Evolutionary conservation across 2,113 vertebrate genomes (phyloP).

Genomic region (Phrynosoma platyrhinos): DNA sequence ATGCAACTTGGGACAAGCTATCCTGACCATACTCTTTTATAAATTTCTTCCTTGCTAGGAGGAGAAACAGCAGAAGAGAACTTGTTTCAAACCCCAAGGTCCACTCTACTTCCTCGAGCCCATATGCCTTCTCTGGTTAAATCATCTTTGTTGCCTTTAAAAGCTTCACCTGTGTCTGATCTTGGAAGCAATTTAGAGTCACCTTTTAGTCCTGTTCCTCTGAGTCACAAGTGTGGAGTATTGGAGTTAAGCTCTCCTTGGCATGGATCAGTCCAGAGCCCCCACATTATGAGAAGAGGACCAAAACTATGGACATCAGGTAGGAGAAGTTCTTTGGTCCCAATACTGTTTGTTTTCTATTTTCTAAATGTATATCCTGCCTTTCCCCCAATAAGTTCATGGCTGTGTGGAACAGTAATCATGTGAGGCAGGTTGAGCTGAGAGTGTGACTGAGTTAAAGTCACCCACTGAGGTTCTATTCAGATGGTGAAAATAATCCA

Average conservation of each 20-base stretch:
- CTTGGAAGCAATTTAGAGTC: slow-evolving; percentile 79
- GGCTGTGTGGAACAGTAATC: neutral
- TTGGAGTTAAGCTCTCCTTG: slow-evolving; percentile 82
- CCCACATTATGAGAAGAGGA: slow-evolving; percentile 82
- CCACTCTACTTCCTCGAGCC: slow-evolving; percentile 67
- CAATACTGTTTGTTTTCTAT: neutral
- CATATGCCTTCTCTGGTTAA: slow-evolving; percentile 81
- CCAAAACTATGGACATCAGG: slow-evolving; percentile 93
- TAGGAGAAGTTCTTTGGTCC: slow-evolving; percentile 55
- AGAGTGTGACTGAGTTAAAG: neutral
- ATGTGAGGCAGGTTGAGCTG: neutral
- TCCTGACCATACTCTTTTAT: neutral
- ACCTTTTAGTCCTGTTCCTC: slow-evolving; percentile 81
- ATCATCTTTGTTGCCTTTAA: slow-evolving; percentile 72
- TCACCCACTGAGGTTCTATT: no score
- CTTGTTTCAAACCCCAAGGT: slow-evolving; percentile 76
- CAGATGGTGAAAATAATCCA: no score
- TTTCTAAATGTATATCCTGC: neutral
- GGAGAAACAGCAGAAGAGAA: slow-evolving; percentile 71
- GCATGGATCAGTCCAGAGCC: slow-evolving; percentile 83
- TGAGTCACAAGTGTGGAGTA: slow-evolving; percentile 76
- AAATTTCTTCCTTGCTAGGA: slow-evolving; percentile 68
- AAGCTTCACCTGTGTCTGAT: slow-evolving; percentile 78
- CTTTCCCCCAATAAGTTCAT: neutral
- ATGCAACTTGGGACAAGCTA: slow-evolving; percentile 14